A percentile compares a stretch with the other conserved stretches of the same genome.
Conservation (phyloP, 2,888 invertebrate species). For the Sesia bembeciformis region DNA sequence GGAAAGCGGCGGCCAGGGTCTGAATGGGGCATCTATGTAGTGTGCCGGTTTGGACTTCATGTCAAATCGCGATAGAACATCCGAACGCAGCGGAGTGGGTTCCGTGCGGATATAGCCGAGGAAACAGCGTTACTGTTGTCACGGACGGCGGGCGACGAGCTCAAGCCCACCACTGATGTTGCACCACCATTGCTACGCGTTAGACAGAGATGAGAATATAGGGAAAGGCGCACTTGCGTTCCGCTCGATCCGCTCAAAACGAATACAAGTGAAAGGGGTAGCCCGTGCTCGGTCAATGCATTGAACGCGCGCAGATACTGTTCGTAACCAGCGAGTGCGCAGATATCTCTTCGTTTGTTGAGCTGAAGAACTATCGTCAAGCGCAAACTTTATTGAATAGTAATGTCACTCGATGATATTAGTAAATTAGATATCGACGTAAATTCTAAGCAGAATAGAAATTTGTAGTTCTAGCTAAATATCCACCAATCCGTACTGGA, state of each 20-base stretch:
- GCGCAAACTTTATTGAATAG: too few species aligned
- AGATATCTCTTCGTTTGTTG: slow-evolving; percentile 29
- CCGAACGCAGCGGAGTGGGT: slow-evolving; percentile 52
- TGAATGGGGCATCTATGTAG: slow-evolving; percentile 64
- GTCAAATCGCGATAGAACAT: slow-evolving; percentile 71
- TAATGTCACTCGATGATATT: too few species aligned
- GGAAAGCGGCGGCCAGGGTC: slow-evolving; percentile 80
- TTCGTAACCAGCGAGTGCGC: slow-evolving; percentile 23
- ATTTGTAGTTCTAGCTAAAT: too few species aligned
- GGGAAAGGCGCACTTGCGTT: slow-evolving; percentile 67
- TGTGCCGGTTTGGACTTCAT: slow-evolving; percentile 78
- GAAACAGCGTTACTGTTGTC: slow-evolving; percentile 62
- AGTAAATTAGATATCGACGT: too few species aligned
- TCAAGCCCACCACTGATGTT: slow-evolving; percentile 48
- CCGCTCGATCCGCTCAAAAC: slow-evolving; percentile 59
- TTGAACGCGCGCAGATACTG: slow-evolving; percentile 37
- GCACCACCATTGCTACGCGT: slow-evolving; percentile 41
- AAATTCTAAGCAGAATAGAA: too few species aligned
- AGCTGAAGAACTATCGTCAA: not conserved
- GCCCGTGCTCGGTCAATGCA: slow-evolving; percentile 56
- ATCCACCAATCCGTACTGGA: too few species aligned
- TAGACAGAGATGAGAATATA: slow-evolving; percentile 65
- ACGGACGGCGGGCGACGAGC: slow-evolving; percentile 41
- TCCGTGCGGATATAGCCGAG: slow-evolving; percentile 64
- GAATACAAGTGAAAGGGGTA: slow-evolving; percentile 72